A percentile compares a stretch with the other conserved stretches of the same genome.
phyloP scores from a whole-genome alignment of 1,140 invertebrate species.

The Drosophila rhopaloa region DNA sequence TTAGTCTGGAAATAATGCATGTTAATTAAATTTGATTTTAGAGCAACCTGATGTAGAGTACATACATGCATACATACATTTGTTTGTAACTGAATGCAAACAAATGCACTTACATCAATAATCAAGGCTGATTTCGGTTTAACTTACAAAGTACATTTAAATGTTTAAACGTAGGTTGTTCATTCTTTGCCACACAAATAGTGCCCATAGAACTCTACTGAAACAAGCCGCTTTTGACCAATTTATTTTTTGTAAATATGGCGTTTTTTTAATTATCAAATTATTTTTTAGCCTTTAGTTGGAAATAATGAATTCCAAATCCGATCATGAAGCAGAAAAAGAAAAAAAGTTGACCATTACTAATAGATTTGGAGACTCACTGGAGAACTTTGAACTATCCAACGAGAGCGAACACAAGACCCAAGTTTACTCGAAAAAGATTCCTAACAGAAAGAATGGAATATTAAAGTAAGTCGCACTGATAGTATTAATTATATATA shows the following conservation, averaged over 20 bases:
- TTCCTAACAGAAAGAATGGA: constrained; percentile 28
- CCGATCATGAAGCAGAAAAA: constrained; percentile 33
- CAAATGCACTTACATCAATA: constrained; percentile 1
- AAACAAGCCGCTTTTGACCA: background rate
- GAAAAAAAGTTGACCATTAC: constrained; percentile 41
- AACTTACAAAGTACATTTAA: background rate
- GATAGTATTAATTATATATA: background rate
- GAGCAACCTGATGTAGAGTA: background rate
- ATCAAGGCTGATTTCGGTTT: background rate
- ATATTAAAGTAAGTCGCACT: constrained; percentile 15
- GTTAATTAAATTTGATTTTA: background rate
- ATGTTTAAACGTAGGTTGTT: no score
- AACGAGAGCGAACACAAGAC: constrained; percentile 17
- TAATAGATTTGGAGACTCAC: constrained; percentile 26
- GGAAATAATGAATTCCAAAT: constrained; percentile 41
- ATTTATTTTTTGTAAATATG: background rate
- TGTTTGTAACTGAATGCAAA: constrained; percentile 2
- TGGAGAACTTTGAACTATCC: constrained; percentile 30
- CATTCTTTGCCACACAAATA: background rate
- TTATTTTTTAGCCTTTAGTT: constrained; percentile 6
- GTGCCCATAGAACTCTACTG: background rate
- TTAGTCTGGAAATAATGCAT: background rate
- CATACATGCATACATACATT: constrained; percentile 3
- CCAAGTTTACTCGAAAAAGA: constrained; percentile 20
- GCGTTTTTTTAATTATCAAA: background rate